phyloP scores from a whole-genome alignment of 2,797 vertebrate genomes.

The Cynopterus sphinx region DNA sequence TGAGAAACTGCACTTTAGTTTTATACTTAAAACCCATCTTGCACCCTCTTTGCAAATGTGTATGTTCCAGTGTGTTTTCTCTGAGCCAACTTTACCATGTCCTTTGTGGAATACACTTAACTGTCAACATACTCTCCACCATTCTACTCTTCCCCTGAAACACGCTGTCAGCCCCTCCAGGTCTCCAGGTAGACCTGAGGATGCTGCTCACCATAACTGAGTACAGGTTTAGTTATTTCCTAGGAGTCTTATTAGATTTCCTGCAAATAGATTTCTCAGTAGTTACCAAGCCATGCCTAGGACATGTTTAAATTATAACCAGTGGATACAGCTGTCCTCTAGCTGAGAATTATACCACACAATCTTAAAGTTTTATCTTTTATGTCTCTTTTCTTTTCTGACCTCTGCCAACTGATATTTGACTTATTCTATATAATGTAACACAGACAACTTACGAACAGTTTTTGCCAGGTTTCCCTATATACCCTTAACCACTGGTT shows the following conservation, averaged over 20 bases:
- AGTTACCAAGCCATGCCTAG: not conserved
- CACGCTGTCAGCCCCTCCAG: too few relatives aligned
- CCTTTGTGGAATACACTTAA: not conserved
- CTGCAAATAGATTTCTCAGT: not conserved
- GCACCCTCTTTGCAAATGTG: not conserved
- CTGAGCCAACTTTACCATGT: not conserved
- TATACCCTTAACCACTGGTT: slow-evolving; percentile 43
- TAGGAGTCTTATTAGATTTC: not conserved
- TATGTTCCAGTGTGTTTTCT: not conserved
- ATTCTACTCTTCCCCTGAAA: not conserved
- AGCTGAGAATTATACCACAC: not conserved
- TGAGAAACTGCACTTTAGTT: not conserved
- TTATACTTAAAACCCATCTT: not conserved
- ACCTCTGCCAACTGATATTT: slow-evolving; percentile 13
- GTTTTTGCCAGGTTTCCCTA: slow-evolving; percentile 38
- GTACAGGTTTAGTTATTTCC: not conserved
- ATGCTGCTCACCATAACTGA: not conserved
- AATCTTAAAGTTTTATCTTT: slow-evolving; percentile 8
- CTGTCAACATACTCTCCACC: not conserved
- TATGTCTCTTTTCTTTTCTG: slow-evolving; percentile 30
- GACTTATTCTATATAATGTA: not conserved
- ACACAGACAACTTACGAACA: not conserved
- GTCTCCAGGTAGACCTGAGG: not conserved
- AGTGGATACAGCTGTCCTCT: not conserved
- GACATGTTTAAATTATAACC: not conserved